phyloP scores from a whole-genome alignment of 2,797 vertebrate genomes.

The Enteromius treurensis region DNA sequence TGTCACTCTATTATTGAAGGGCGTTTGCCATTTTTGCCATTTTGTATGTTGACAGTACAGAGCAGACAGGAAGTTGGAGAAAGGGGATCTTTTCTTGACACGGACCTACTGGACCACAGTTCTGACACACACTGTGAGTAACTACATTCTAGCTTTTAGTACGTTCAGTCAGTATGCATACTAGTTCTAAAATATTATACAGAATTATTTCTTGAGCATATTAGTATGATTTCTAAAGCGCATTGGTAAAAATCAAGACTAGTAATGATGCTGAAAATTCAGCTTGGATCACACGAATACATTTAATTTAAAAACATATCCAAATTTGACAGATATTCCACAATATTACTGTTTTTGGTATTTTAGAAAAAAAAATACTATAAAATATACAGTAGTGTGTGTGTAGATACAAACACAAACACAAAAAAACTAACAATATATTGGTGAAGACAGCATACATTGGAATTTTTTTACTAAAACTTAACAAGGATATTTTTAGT shows the following conservation, averaged over 20 bases:
- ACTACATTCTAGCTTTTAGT: neutral
- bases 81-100: neutral
- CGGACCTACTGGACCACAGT: neutral
- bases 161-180: neutral
- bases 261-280: neutral
- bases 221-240: neutral
- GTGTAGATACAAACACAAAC: neutral
- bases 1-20: slow-evolving; percentile 11
- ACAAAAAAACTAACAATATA: neutral
- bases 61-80: neutral
- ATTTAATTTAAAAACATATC: neutral
- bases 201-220: neutral
- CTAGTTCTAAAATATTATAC: neutral
- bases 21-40: neutral
- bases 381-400: neutral
- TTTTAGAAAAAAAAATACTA: neutral
- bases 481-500: neutral
- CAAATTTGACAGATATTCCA: neutral
- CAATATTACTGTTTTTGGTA: neutral
- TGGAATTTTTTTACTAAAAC: neutral
- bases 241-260: neutral
- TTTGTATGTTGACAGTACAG: neutral
- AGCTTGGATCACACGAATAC: neutral
- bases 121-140: neutral
- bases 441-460: neutral